Evolutionary conservation across 35 echinoderm and acorn worm species (phyloP).

Genomic region (Heliocidaris erythrogramma): DNA sequence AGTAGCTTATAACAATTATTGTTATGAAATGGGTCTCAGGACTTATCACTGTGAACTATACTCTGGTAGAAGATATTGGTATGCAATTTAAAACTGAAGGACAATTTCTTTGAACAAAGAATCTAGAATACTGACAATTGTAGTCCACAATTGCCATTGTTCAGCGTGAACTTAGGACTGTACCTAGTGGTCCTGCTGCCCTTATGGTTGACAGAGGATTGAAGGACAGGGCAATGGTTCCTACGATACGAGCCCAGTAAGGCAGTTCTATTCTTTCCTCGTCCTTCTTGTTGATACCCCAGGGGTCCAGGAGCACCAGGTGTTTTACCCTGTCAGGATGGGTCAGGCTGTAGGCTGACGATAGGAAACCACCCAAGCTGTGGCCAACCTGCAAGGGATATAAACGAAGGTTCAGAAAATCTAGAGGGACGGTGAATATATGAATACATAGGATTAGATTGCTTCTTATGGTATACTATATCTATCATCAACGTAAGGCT

Average conservation of each 20-base stretch:
- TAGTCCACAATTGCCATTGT: too few species aligned
- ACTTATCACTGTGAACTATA: too few species aligned
- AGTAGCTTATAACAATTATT: too few species aligned
- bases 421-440: background rate
- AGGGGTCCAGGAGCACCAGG: slow-evolving; percentile 89
- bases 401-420: background rate
- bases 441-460: too few species aligned
- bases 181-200: slow-evolving; percentile 89
- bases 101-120: too few species aligned
- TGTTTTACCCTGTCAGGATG: slow-evolving; percentile 85
- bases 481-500: too few species aligned
- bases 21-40: too few species aligned
- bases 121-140: too few species aligned
- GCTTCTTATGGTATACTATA: too few species aligned
- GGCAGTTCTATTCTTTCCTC: slow-evolving; percentile 56
- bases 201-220: slow-evolving; percentile 84
- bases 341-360: slow-evolving; percentile 74
- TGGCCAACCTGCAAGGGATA: slow-evolving; percentile 65
- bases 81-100: too few species aligned
- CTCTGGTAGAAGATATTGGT: too few species aligned
- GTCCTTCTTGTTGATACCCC: slow-evolving; percentile 74
- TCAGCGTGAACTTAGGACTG: background rate
- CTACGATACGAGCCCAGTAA: slow-evolving; percentile 67
- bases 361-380: slow-evolving; percentile 87
- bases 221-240: slow-evolving; percentile 64